Conservation (phyloP, 2,888 invertebrate genomes). For the Heliconius ismenius region DNA sequence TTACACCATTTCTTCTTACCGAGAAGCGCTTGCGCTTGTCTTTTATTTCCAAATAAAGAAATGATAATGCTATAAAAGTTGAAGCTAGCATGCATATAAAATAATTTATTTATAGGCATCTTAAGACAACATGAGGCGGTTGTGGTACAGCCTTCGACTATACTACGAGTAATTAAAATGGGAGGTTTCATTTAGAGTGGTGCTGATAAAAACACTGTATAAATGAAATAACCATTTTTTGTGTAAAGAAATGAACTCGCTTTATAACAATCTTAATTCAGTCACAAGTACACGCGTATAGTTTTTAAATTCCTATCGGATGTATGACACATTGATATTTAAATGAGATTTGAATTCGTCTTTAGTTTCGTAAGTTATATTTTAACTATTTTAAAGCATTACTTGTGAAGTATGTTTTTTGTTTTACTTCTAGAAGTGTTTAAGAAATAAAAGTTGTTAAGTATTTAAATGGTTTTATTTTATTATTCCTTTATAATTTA, state of each 20-base stretch:
- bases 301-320: not conserved
- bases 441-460: conserved; percentile 71
- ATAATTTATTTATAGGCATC: not conserved
- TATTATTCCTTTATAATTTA: not conserved
- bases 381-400: conserved; percentile 59
- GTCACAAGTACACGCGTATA: not conserved
- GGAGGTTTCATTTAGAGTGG: no score
- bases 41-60: no score
- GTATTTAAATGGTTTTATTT: conserved; percentile 30
- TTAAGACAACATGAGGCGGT: not conserved
- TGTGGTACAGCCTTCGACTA: no score
- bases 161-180: no score
- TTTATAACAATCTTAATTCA: not conserved
- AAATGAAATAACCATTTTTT: not conserved
- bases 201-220: no score
- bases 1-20: no score
- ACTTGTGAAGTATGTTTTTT: conserved; percentile 73
- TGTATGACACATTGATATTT: conserved; percentile 11
- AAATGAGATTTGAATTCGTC: conserved; percentile 25
- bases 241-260: not conserved
- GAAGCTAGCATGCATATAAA: not conserved
- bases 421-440: conserved; percentile 70
- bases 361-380: conserved; percentile 53
- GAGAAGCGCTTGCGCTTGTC: no score
- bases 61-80: not conserved